These are phyloP conservation scores for Drosophila atroscutellata DNA, from an alignment of 2,888 invertebrate species.

Conservation along the genomic window DNA sequence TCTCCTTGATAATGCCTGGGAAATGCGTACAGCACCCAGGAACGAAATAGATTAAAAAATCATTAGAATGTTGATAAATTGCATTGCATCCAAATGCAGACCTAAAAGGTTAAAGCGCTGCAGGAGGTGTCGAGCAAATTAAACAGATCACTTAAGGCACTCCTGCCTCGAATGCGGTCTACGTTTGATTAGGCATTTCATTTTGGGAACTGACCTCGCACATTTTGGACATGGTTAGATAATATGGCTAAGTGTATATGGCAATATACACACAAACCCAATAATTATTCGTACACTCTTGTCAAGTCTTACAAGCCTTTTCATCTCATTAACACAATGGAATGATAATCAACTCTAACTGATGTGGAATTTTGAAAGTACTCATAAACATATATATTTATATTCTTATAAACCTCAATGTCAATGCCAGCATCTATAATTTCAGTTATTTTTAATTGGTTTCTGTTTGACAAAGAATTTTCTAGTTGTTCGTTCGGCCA, in stretches of 20 bases:
- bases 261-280: background rate
- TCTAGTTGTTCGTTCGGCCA: constrained; percentile 2
- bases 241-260: background rate
- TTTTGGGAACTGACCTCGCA: constrained; percentile 21
- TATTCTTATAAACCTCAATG: background rate
- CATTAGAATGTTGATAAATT: constrained; percentile 74
- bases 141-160: constrained; percentile 55
- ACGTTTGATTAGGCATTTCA: constrained; percentile 5
- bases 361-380: background rate
- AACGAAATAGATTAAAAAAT: constrained; percentile 69
- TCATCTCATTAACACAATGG: background rate
- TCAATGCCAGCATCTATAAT: background rate
- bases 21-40: constrained; percentile 46
- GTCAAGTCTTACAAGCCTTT: background rate
- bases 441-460: background rate
- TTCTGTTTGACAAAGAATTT: constrained; percentile 19
- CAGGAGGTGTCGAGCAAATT: constrained; percentile 68
- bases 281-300: background rate
- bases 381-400: background rate
- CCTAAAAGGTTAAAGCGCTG: constrained; percentile 43
- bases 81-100: constrained; percentile 26
- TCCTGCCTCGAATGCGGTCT: constrained; percentile 10
- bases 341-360: background rate
- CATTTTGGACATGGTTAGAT: constrained; percentile 9
- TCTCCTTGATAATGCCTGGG: constrained; percentile 36